Conservation (phyloP, 2,113 vertebrate genomes). For the Lepus americanus region DNA sequence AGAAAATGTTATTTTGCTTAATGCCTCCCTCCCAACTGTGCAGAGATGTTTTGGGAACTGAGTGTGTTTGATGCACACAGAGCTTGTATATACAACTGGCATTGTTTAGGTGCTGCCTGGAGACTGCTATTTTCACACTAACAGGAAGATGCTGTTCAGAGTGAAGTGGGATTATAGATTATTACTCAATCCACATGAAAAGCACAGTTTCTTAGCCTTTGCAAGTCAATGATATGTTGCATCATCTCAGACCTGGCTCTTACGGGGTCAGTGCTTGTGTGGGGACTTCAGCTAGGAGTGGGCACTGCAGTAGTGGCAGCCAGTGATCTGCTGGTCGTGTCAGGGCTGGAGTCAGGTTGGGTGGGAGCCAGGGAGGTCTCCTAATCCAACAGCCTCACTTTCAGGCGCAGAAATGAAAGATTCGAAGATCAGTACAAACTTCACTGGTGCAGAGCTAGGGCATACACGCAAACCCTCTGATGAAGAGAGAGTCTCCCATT, state of each 20-base stretch:
- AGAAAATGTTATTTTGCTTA: slow-evolving; percentile 51
- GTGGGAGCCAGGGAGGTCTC: background rate
- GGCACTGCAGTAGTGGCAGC: too few relatives aligned
- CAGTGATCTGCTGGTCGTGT: background rate
- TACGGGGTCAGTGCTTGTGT: background rate
- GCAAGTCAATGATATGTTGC: background rate
- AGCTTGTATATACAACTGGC: background rate
- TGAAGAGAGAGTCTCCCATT: background rate
- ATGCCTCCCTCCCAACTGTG: background rate
- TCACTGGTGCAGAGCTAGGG: background rate
- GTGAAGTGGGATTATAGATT: background rate
- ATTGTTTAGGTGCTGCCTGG: slow-evolving; percentile 65
- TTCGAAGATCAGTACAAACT: background rate
- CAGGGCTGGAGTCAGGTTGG: background rate
- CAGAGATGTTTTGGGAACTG: slow-evolving; percentile 23
- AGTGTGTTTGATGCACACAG: background rate
- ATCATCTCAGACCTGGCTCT: background rate
- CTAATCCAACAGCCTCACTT: background rate
- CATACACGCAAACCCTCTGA: background rate
- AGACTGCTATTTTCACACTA: slow-evolving; percentile 52
- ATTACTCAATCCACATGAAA: slow-evolving; percentile 71
- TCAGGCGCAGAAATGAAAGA: background rate
- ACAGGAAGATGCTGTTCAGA: slow-evolving; percentile 45
- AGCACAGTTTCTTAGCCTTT: slow-evolving; percentile 58
- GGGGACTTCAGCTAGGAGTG: background rate